Percentiles rank a stretch among this genome's conserved stretches.
phyloP scores from a whole-genome alignment of 2,888 invertebrate genomes.

The Apamea epomidion region DNA sequence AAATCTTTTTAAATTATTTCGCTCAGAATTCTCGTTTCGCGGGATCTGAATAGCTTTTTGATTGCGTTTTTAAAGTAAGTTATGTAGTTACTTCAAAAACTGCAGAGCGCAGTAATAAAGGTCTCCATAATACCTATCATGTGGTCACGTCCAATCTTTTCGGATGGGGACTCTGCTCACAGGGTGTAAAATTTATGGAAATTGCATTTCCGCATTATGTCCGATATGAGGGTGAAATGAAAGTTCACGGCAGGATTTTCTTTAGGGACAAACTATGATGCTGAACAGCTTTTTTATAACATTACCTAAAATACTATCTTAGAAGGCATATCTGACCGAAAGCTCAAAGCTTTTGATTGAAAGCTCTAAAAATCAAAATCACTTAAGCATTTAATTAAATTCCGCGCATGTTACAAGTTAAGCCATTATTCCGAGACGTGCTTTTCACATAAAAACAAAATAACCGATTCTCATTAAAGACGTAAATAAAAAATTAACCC shows the following conservation, averaged over 20 bases:
- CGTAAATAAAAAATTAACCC: constrained; percentile 72
- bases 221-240: constrained; percentile 79
- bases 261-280: constrained; percentile 65
- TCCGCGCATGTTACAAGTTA: constrained; percentile 18
- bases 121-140: constrained; percentile 70
- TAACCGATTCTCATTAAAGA: constrained; percentile 68
- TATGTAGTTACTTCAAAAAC: constrained; percentile 41
- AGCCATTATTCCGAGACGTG: constrained; percentile 38
- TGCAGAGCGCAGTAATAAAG: constrained; percentile 48
- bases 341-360: neutral
- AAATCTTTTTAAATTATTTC: constrained; percentile 56
- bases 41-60: constrained; percentile 45
- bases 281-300: constrained; percentile 47
- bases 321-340: neutral
- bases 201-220: constrained; percentile 89
- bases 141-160: constrained; percentile 88
- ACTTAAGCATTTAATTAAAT: constrained; percentile 17
- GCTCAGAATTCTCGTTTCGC: constrained; percentile 44
- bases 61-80: constrained; percentile 49
- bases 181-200: constrained; percentile 90
- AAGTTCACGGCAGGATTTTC: constrained; percentile 72
- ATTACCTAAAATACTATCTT: neutral
- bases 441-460: constrained; percentile 51
- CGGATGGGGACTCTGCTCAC: constrained; percentile 85
- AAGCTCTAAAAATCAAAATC: constrained; percentile 9